Percentiles rank a stretch among this genome's conserved stretches.
These are phyloP conservation scores for Acheta domesticus DNA, from an alignment of 2,888 invertebrate species.

Conservation along the genomic window DNA sequence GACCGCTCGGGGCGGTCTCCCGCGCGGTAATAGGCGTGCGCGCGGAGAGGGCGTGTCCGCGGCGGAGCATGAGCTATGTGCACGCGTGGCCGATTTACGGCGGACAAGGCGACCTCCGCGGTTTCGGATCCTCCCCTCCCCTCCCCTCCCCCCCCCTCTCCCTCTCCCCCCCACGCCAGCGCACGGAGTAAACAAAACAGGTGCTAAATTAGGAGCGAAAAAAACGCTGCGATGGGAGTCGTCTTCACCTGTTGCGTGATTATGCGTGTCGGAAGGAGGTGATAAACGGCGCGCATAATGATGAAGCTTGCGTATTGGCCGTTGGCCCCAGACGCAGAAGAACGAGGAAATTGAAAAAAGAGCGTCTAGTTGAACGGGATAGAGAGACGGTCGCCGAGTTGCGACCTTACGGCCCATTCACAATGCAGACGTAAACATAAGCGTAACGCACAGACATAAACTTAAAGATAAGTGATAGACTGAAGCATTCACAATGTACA, in stretches of 20 bases:
- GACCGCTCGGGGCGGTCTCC: neutral
- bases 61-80: neutral
- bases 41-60: neutral
- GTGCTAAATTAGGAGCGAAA: slow-evolving; percentile 4
- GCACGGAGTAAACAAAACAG: neutral
- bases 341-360: no score
- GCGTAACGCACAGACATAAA: no score
- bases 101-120: neutral
- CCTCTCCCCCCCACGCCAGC: no score
- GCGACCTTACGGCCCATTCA: no score
- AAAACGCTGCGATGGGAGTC: no score
- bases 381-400: no score
- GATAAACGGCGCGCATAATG: neutral
- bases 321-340: no score
- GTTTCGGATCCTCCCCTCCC: no score
- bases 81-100: neutral
- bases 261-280: neutral
- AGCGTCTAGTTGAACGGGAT: no score
- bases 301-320: neutral
- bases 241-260: neutral
- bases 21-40: neutral
- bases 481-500: no score
- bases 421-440: no score
- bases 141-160: neutral
- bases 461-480: no score